Conservation (phyloP, 2,797 vertebrate species). For the Scleropages formosus region DNA sequence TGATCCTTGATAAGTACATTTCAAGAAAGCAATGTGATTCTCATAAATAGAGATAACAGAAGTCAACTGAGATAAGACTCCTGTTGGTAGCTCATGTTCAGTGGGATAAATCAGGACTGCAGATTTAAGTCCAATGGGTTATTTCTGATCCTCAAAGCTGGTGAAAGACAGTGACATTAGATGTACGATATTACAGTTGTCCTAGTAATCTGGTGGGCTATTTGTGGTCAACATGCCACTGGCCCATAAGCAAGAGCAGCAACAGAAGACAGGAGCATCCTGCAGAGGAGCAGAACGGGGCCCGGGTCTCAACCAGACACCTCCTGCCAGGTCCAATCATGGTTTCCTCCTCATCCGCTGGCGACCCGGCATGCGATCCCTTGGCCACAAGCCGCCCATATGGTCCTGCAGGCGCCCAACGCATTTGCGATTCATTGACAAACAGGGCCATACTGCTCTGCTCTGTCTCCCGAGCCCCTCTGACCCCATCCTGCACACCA, state of each 20-base stretch:
- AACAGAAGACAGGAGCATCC: not conserved
- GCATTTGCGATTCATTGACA: constrained; percentile 4
- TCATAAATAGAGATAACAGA: not conserved
- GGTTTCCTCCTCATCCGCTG: not conserved
- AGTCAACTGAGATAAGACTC: not conserved
- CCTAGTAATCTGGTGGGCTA: constrained; percentile 4
- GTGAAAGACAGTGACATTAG: not conserved
- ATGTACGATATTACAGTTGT: not conserved
- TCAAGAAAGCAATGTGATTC: not conserved
- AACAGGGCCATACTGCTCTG: not conserved
- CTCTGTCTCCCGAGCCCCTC: too few species aligned
- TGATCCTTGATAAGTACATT: not conserved
- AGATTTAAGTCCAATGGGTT: not conserved
- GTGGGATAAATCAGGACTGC: not conserved
- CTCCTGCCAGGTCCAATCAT: not conserved
- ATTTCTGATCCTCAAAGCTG: not conserved
- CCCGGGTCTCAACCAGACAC: not conserved
- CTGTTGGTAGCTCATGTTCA: not conserved
- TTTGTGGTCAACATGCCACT: not conserved
- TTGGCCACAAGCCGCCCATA: constrained; percentile 15
- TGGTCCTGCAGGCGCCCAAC: not conserved
- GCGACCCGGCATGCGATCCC: not conserved
- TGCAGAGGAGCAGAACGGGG: not conserved
- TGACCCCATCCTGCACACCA: not conserved
- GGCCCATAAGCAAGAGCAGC: not conserved